Evolutionary conservation across 1,140 invertebrate genomes (phyloP), one percentile per base, ranked within the genome.

Genomic region (Calycopis cecrops): DNA sequence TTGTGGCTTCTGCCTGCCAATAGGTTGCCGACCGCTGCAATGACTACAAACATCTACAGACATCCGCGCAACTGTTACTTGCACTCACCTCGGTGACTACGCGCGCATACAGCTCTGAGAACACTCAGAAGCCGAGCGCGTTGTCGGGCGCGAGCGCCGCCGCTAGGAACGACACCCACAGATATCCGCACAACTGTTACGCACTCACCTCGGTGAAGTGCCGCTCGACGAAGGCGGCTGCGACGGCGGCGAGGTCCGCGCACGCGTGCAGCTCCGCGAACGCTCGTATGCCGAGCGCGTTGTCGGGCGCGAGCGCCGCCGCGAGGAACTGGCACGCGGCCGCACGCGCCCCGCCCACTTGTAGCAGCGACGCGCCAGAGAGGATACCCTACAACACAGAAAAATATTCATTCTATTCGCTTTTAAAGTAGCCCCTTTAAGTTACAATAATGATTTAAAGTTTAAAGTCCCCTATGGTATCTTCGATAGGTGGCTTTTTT

Each of bases 221-320:
- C 74, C 95, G 92, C 88, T 98, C 95, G 47, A 96, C 95, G 80
- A 96, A 99, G 55, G 91, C 91, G 69, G 97, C 94, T 7, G 97
- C 95, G 82, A 92, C 92, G 40, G 90, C 89, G 1, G 95, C 82
- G 6, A 99, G 89, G 67, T 98, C 96, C 37, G 93, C 81, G 88
- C 97, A 98, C 17, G 95, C 95, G 88, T 99, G 97, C 34, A 98
- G 89, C 88, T 98, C 97, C 33, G 97, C 97, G 90, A 99, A 99
- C 49, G 96, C 95, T 64, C 95, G 90, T 71, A 99, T 98, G 56
- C 97, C 97, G 51, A 99, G 90, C 88, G 96, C 98, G 88, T 99
- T 99, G 57, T 95, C 96, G 9, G 96, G 96, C 88, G 98, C 95
- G 42, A 99, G 88, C 85, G 98, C 97, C 17, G 92, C 91, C 79